Evolutionary conservation across 2,797 vertebrate genomes (phyloP).

Genomic region (Eulemur albifrons): DNA sequence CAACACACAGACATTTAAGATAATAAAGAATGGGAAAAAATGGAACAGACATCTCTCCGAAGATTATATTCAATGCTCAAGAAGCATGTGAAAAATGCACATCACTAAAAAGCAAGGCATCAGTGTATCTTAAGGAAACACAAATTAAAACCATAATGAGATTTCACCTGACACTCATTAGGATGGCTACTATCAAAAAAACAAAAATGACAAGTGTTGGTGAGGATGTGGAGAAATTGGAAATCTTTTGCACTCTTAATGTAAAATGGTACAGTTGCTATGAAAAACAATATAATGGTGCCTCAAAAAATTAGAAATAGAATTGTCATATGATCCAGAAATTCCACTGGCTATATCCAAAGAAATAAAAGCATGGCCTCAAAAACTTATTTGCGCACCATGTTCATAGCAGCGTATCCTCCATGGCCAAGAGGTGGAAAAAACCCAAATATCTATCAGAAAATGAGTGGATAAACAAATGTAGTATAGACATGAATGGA

Average conservation of each 20-base stretch:
- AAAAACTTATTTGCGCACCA: neutral
- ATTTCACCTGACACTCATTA: no score
- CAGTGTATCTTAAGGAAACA: neutral
- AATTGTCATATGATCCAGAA: neutral
- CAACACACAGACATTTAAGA: neutral
- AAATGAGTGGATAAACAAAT: no score
- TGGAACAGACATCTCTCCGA: neutral
- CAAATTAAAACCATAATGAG: neutral
- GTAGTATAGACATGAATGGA: neutral
- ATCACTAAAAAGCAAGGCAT: neutral
- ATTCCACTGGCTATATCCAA: neutral
- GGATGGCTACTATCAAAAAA: neutral
- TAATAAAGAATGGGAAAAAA: no score
- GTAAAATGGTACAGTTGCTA: neutral
- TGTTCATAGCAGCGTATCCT: neutral
- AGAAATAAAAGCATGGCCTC: neutral
- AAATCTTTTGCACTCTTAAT: neutral
- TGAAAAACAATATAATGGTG: neutral
- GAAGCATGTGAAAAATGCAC: neutral
- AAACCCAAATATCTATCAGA: neutral
- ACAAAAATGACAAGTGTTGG: neutral
- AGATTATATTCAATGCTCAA: accelerated
- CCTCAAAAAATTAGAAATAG: neutral
- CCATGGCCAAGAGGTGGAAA: neutral
- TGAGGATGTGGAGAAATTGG: neutral